Conservation (phyloP, 2,797 vertebrate genomes). For the Buceros bicornis region DNA sequence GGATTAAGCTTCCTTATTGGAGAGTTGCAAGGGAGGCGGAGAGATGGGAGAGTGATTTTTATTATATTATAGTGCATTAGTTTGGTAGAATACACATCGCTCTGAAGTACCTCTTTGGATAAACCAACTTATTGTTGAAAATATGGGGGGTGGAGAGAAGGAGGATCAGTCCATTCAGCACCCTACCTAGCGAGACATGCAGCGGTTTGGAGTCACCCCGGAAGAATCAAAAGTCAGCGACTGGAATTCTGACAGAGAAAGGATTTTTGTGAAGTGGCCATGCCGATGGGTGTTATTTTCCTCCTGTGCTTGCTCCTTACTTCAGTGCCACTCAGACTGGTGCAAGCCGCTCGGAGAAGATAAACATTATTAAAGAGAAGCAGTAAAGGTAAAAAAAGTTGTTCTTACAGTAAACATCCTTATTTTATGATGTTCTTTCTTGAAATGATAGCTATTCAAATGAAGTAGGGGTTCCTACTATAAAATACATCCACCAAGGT, state of each 20-base stretch:
- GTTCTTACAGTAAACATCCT: neutral
- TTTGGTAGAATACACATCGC: neutral
- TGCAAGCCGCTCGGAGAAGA: neutral
- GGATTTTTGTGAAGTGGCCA: neutral
- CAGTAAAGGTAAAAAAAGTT: neutral
- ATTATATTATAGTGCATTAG: neutral
- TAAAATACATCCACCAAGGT: neutral
- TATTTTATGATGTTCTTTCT: neutral
- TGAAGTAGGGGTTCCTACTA: neutral
- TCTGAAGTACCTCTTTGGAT: neutral
- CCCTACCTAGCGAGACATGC: neutral
- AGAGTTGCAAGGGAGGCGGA: neutral
- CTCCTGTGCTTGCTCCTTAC: neutral
- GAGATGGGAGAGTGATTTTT: neutral
- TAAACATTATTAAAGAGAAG: neutral
- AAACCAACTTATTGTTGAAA: neutral
- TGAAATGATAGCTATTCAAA: neutral
- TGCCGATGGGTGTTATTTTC: neutral
- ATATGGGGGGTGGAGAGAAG: neutral
- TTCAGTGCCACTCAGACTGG: neutral
- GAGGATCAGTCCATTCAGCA: neutral
- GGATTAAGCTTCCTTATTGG: neutral
- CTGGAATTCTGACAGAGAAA: neutral
- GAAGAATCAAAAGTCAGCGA: slow-evolving; percentile 5
- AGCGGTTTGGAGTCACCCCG: neutral